Percentiles rank a stretch among this genome's conserved stretches.
Evolutionary conservation across 2,888 invertebrate species (phyloP).

Genomic region (Mythimna pallens): DNA sequence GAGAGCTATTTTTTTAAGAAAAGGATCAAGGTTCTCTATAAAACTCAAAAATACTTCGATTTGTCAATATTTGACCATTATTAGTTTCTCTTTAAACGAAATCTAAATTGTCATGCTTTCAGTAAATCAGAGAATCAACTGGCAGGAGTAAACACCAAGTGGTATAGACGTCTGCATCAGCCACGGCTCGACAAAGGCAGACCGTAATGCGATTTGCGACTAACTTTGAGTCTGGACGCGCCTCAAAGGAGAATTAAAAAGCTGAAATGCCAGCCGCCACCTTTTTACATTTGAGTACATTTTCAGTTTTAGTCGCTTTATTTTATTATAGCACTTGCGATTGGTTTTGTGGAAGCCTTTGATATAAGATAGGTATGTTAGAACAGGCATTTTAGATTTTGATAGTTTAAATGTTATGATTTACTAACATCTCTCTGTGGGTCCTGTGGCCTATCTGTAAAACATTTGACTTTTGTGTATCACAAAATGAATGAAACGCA

Average conservation of each 20-base stretch:
- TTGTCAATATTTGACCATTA: background rate
- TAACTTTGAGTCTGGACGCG: conserved; percentile 56
- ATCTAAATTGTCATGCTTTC: conserved; percentile 7
- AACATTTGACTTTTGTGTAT: too few relatives aligned
- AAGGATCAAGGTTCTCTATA: background rate
- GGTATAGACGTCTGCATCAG: conserved; percentile 11
- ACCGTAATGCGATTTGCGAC: conserved; percentile 62
- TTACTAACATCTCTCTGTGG: background rate
- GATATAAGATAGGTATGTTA: background rate
- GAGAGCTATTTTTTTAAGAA: background rate
- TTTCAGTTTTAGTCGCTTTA: conserved; percentile 36
- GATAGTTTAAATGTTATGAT: background rate
- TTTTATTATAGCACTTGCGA: conserved; percentile 16
- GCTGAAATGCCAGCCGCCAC: conserved; percentile 44
- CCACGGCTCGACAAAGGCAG: conserved; percentile 51
- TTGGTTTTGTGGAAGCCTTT: background rate
- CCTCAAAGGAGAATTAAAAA: conserved; percentile 64
- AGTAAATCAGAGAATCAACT: conserved; percentile 29
- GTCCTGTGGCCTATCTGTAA: too few relatives aligned
- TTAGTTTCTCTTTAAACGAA: background rate
- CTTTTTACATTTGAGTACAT: conserved; percentile 50
- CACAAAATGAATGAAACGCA: too few relatives aligned
- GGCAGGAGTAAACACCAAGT: conserved; percentile 32
- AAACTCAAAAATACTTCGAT: background rate
- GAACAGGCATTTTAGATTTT: background rate